A percentile compares a stretch with the other conserved stretches of the same genome.
Conservation (phyloP, 2,113 vertebrate genomes). For the Plotosus lineatus region DNA sequence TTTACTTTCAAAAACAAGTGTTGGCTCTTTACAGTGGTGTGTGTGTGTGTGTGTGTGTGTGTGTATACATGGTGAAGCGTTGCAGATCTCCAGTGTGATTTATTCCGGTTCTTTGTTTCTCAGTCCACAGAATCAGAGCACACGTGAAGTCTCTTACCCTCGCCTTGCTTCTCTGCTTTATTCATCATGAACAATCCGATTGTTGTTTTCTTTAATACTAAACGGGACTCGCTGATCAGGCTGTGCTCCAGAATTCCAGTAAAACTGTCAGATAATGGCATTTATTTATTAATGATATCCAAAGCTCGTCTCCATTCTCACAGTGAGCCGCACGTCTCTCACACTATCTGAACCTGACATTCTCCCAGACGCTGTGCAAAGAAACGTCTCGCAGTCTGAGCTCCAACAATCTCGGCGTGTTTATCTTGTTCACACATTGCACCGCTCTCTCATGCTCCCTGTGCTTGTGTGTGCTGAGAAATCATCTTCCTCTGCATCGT, state of each 20-base stretch:
- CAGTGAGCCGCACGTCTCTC: neutral
- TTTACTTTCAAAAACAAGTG: neutral
- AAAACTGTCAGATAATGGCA: neutral
- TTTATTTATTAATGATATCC: neutral
- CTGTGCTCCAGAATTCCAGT: neutral
- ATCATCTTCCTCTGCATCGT: neutral
- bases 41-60: neutral
- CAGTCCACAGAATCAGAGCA: neutral
- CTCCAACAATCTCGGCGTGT: neutral
- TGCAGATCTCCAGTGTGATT: neutral
- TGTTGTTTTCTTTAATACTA: neutral
- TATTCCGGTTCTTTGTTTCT: neutral
- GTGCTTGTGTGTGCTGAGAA: neutral
- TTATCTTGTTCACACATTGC: neutral
- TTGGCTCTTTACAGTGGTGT: neutral
- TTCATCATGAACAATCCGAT: neutral
- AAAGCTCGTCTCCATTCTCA: neutral
- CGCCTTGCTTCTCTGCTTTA: neutral
- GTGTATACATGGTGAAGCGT: too few species aligned
- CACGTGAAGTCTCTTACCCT: neutral
- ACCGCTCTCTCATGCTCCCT: neutral
- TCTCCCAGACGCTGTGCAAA: neutral
- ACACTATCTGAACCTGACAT: neutral
- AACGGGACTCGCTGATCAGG: neutral
- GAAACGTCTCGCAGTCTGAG: neutral